Evolutionary conservation across 2,113 vertebrate genomes (phyloP), one percentile per base, ranked within the genome.

Genomic region (Nesoenas mayeri): DNA sequence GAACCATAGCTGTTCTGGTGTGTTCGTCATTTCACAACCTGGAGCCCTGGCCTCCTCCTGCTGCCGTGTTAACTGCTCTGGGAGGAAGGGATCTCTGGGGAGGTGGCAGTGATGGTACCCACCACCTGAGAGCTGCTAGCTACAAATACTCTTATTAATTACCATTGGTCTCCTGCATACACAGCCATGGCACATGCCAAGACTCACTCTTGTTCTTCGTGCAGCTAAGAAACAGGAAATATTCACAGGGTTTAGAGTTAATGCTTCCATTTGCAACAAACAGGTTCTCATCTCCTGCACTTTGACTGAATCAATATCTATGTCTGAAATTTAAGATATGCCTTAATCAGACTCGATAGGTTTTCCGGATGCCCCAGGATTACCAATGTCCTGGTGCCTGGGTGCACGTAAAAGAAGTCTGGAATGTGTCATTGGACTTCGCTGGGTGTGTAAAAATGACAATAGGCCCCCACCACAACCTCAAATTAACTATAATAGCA

Each of bases 281-380:
- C 42, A 60, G 77, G 65, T 74, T 77, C 84, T 92, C 87, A 71
- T 94, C 86, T 90, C 54, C 79, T 58, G 56, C 34, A 38, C 69
- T 85, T 70, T 69, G 58, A 62, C 64, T 69, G 84, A 89, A 90
- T 88, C 62, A 48, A 91, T 80, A 66, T 36, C 69, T 74, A 36
- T 0, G 11, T 42, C 64, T 95, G 82, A 91, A 95, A 94, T 94
- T 88, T 66, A 89, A 97, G 95, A 75, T 70, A 88, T 74, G 85
- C 64, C 88, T 95, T 94, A 95, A 97, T 97, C 88, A 81, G 81
- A 74, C 56, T 84, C 82, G 72, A 58, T 82, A 51, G 65, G 53
- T 86, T 96, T 95, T 74, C 69, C 71, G 87, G 78, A 44, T 60
- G 85, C 90, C 95, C 74, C 64, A 50, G 88, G 93, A 73, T 84